Evolutionary conservation across 2,113 vertebrate species (phyloP).

Genomic region (Acinonyx jubatus): DNA sequence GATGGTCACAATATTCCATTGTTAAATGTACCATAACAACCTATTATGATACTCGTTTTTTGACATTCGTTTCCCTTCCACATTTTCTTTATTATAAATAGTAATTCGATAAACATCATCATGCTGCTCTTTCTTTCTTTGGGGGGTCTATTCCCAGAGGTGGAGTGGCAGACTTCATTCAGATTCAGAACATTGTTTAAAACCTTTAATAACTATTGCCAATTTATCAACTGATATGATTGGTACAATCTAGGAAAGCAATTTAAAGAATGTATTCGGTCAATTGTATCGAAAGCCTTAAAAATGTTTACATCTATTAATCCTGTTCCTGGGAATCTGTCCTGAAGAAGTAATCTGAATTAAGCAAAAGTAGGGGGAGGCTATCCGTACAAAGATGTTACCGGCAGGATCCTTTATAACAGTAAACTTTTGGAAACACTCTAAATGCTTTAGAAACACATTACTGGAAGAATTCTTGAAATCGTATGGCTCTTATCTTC

Average conservation of each 20-base stretch:
- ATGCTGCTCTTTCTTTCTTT: not conserved
- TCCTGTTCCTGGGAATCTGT: not conserved
- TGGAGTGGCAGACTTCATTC: not conserved
- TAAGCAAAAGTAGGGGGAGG: not conserved
- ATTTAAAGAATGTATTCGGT: not conserved
- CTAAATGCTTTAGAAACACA: not conserved
- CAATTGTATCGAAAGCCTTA: not conserved
- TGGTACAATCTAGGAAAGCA: not conserved
- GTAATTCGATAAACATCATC: not conserved
- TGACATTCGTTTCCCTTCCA: not conserved
- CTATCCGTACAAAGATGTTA: not conserved
- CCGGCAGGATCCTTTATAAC: not conserved
- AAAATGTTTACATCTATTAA: slow-evolving; percentile 29
- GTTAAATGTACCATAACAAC: not conserved
- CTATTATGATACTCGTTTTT: not conserved
- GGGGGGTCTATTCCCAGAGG: not conserved
- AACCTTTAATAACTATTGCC: not conserved
- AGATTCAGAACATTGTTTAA: not conserved
- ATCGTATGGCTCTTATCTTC: not conserved
- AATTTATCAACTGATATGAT: not conserved
- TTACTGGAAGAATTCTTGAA: not conserved
- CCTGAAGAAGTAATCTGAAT: not conserved
- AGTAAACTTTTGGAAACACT: not conserved
- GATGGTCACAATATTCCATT: not conserved
- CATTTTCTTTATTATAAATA: not conserved